These are phyloP conservation scores for Caenorhabditis sulstoni DNA, from an alignment of 2,888 invertebrate genomes.

Conservation along the genomic window DNA sequence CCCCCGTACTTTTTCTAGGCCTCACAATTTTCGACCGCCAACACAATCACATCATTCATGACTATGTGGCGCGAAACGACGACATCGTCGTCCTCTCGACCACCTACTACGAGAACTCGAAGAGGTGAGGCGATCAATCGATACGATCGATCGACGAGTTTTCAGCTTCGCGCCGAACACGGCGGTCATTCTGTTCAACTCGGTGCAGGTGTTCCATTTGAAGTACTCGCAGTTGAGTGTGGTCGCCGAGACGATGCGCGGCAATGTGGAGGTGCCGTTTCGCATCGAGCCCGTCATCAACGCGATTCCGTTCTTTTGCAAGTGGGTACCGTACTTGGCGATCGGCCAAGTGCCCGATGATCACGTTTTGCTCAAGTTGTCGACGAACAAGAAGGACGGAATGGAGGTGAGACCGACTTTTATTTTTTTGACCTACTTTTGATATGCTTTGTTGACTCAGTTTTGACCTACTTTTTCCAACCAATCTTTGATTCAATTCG, in stretches of 20 bases:
- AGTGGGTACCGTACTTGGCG: slow-evolving; percentile 68
- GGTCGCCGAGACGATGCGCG: slow-evolving; percentile 49
- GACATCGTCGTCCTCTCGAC: slow-evolving; percentile 65
- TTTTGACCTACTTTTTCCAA: no score
- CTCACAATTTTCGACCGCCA: slow-evolving; percentile 66
- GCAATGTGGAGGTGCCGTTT: slow-evolving; percentile 46
- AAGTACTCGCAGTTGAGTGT: slow-evolving; percentile 57
- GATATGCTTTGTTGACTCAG: no score
- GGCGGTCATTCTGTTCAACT: slow-evolving; percentile 75
- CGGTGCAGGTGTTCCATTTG: slow-evolving; percentile 70
- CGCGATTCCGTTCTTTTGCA: slow-evolving; percentile 67
- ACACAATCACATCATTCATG: slow-evolving; percentile 66
- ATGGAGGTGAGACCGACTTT: slow-evolving; percentile 41
- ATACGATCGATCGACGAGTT: background rate
- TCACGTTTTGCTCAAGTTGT: slow-evolving; percentile 51
- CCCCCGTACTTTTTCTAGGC: slow-evolving; percentile 13
- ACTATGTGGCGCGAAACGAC: slow-evolving; percentile 62
- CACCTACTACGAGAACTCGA: slow-evolving; percentile 60
- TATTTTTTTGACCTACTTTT: no score
- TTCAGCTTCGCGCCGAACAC: slow-evolving; percentile 71
- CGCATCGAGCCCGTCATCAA: slow-evolving; percentile 63
- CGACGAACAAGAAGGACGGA: slow-evolving; percentile 54
- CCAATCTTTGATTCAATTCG: no score
- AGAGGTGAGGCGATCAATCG: slow-evolving; percentile 22
- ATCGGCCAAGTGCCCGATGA: slow-evolving; percentile 60